Percentiles rank a stretch among this genome's conserved stretches.
Conservation (phyloP, 2,113 vertebrate species). For the Pampusana beccarii region DNA sequence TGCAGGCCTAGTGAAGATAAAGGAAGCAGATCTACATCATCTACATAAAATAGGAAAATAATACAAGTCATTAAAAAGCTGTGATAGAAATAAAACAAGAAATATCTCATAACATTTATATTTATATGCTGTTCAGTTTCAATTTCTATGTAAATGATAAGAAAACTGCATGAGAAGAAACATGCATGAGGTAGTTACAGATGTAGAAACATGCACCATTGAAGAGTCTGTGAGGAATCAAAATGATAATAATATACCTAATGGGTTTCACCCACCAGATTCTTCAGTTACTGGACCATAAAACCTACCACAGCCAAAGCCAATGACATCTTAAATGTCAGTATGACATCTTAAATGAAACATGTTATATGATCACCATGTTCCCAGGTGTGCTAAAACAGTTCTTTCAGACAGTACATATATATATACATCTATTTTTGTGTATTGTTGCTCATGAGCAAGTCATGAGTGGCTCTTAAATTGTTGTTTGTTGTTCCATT, state of each 20-base stretch:
- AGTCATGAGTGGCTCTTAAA: not conserved
- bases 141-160: not conserved
- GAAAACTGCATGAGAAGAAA: not conserved
- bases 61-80: not conserved
- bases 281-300: not conserved
- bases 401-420: not conserved
- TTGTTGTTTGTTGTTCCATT: not conserved
- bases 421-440: not conserved
- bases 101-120: not conserved
- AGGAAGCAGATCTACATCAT: not conserved
- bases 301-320: not conserved
- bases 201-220: not conserved
- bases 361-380: not conserved
- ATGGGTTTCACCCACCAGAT: not conserved
- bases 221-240: not conserved
- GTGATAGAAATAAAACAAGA: not conserved
- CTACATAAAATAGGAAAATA: not conserved
- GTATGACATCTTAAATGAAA: not conserved
- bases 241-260: not conserved
- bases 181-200: not conserved
- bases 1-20: not conserved
- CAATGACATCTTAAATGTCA: not conserved
- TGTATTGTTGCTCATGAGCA: not conserved
- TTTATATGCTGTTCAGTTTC: not conserved
- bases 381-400: not conserved